These are phyloP conservation scores for Lagenorhynchus albirostris DNA, from an alignment of 2,113 vertebrate genomes.

Conservation along the genomic window DNA sequence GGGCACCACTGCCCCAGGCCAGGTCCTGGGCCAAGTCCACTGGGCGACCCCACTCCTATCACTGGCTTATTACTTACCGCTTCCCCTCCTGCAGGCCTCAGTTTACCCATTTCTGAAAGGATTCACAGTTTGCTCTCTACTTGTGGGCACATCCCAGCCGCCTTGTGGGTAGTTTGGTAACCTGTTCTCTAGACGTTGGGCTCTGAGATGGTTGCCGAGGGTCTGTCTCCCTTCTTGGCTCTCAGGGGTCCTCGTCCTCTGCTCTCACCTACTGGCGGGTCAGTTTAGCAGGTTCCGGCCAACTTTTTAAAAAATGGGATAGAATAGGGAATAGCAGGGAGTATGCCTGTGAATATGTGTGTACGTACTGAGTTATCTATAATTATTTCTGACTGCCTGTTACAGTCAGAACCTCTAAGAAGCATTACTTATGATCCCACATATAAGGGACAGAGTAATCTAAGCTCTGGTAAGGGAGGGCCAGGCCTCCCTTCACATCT, in stretches of 20 bases:
- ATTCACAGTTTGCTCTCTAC: not conserved
- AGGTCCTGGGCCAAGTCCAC: not conserved
- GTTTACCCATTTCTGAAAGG: not conserved
- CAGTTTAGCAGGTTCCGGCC: not conserved
- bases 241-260: not conserved
- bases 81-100: not conserved
- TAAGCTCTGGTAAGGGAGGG: not conserved
- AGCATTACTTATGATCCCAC: not conserved
- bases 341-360: not conserved
- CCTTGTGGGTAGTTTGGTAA: too few species aligned
- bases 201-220: not conserved
- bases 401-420: not conserved
- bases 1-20: not conserved
- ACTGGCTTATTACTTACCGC: too few species aligned
- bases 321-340: not conserved
- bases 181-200: not conserved
- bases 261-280: not conserved
- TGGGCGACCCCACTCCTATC: not conserved
- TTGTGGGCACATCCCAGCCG: not conserved
- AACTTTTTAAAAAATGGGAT: not conserved
- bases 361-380: not conserved
- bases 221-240: not conserved
- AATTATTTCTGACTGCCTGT: not conserved
- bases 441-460: not conserved
- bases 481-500: not conserved